Evolutionary conservation across 2,113 vertebrate genomes (phyloP).

Genomic region (Osmerus mordax): DNA sequence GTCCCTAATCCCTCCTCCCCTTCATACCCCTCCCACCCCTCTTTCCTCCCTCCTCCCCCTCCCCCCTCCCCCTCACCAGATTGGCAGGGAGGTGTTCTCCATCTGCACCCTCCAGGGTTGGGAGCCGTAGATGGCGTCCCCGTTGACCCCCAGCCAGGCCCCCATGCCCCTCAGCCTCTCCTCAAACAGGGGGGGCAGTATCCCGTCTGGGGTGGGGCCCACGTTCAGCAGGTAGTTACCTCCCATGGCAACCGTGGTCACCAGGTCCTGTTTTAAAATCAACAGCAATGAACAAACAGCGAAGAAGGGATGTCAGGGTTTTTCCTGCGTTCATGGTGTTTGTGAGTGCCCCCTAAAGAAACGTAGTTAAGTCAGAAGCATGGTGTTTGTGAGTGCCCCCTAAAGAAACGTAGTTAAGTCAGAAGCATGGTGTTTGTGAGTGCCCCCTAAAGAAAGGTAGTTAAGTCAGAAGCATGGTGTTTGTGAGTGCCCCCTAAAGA

Average conservation of each 20-base stretch:
- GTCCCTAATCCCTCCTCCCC: neutral
- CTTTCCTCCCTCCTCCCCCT: neutral
- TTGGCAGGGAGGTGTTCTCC: slow-evolving; percentile 60
- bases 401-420: too few relatives aligned
- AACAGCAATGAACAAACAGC: neutral
- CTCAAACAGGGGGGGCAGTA: slow-evolving; percentile 79
- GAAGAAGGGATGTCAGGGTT: too few relatives aligned
- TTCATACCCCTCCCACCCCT: too few relatives aligned
- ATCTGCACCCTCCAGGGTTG: slow-evolving; percentile 77
- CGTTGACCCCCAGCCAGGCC: slow-evolving; percentile 77
- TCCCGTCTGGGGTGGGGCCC: slow-evolving; percentile 82
- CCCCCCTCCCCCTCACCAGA: slow-evolving; percentile 68
- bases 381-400: too few relatives aligned
- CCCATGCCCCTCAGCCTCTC: slow-evolving; percentile 78
- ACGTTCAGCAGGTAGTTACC: slow-evolving; percentile 88
- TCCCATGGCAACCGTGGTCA: slow-evolving; percentile 77
- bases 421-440: too few relatives aligned
- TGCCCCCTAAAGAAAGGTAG: too few relatives aligned
- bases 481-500: too few relatives aligned
- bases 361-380: too few relatives aligned
- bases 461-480: too few relatives aligned
- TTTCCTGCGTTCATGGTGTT: too few relatives aligned
- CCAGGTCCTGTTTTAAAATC: slow-evolving; percentile 70
- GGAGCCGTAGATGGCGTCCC: slow-evolving; percentile 81
- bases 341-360: too few relatives aligned